Evolutionary conservation across 2,113 vertebrate genomes (phyloP).

Genomic region (Xiphias gladius): DNA sequence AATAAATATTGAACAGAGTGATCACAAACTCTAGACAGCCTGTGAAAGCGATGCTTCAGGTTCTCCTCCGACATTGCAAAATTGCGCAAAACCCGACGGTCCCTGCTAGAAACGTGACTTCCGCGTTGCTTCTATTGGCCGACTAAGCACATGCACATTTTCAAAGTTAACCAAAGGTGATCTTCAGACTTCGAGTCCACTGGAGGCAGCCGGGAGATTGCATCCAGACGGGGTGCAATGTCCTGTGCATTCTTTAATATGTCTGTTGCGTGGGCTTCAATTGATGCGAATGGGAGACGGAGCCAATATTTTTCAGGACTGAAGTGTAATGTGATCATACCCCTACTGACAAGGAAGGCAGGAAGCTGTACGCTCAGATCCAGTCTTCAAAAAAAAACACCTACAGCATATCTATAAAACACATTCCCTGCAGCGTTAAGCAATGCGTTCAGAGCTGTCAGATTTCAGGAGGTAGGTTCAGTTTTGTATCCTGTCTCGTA

Average conservation of each 20-base stretch:
- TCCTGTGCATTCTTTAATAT: neutral
- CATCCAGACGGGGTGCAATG: too few relatives aligned
- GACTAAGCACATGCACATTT: neutral
- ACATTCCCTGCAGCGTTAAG: neutral
- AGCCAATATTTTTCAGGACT: neutral
- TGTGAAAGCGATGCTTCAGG: neutral
- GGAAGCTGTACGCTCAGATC: neutral
- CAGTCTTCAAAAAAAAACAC: neutral
- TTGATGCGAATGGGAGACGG: neutral
- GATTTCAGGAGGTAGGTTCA: neutral
- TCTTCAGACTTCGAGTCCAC: neutral
- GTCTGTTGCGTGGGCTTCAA: neutral
- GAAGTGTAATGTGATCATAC: neutral
- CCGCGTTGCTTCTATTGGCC: too few relatives aligned
- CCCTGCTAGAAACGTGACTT: neutral
- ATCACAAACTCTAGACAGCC: conserved; percentile 1
- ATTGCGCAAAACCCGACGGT: neutral
- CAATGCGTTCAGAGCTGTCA: too few relatives aligned
- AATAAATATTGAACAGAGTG: neutral
- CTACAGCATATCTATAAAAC: neutral
- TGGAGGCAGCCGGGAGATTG: neutral
- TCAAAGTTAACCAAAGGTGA: conserved; percentile 17
- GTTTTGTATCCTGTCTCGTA: neutral
- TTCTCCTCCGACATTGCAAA: conserved; percentile 4
- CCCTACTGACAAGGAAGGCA: neutral